Evolutionary conservation across 2,797 vertebrate species (phyloP), one percentile per base, ranked within the genome.

Genomic region (Crypturellus tataupa): DNA sequence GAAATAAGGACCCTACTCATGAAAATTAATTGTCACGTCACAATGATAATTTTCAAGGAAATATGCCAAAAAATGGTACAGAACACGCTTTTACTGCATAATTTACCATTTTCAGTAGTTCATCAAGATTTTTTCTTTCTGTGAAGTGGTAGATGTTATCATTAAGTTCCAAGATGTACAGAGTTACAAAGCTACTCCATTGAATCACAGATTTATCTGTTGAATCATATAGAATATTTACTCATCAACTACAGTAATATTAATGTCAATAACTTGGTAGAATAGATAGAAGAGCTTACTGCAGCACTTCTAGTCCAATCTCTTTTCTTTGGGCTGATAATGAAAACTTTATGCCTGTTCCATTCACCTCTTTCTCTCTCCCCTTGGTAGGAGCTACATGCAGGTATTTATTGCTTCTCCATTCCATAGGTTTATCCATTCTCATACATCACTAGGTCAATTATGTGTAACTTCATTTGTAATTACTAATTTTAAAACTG

Each of bases 11-110:
- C 46, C 37, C 51, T 84, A 79, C 81, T 93, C 75, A 62, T 93
- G 93, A 97, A 96, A 97, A 97, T 96, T 93, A 94, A 97, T 97
- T 94, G 79, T 94, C 93, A 88, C 13, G 6, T 97, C 84, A 88
- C 80, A 70, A 56, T 94, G 90, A 92, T 93, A 94, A 95, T 96
- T 97, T 97, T 95, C 63, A 95, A 95, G 87, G 93, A 97, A 97
- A 93, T 94, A 86, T 63, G 68, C 88, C 95, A 90, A 89, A 89
- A 93, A 93, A 93, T 92, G 35, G 53, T 49, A 7, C 68, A 92
- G 87, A 91, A 95, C 92, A 92, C 21, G 42, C 68, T 94, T 97
- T 90, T 85, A 80, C 63, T 84, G 73, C 49, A 60, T 95, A 97
- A 94, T 85, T 91, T 91, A 85, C 46, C 23, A 16, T 93, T 95